Conservation (phyloP, 2,113 vertebrate genomes). For the Lathamus discolor region DNA sequence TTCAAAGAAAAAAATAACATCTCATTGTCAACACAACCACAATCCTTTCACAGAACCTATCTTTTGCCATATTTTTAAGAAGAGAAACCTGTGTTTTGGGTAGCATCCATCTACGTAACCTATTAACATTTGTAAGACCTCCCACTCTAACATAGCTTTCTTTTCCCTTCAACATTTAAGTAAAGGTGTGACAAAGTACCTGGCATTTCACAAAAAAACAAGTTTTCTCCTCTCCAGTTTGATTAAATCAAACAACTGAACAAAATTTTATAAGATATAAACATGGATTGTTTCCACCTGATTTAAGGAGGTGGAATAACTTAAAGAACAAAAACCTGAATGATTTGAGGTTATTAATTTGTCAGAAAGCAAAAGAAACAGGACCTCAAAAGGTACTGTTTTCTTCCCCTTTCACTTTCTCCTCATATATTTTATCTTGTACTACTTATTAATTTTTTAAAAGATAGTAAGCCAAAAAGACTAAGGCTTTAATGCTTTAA, state of each 20-base stretch:
- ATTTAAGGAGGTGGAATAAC: neutral
- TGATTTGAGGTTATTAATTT: neutral
- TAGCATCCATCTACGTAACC: neutral
- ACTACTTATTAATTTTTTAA: neutral
- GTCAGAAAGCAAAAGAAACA: neutral
- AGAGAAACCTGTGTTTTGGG: neutral
- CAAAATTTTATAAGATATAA: fast-evolving
- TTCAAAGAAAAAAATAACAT: neutral
- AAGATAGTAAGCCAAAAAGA: neutral
- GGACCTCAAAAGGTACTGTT: neutral
- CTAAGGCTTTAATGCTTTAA: neutral
- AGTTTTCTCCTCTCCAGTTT: neutral
- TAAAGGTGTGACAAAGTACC: neutral
- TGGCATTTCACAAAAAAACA: neutral
- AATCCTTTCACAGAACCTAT: fast-evolving
- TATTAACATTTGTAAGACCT: neutral
- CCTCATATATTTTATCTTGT: neutral
- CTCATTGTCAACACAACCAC: neutral
- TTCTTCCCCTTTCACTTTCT: neutral
- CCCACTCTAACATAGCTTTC: neutral
- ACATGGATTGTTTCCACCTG: neutral
- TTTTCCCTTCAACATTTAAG: neutral
- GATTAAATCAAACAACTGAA: neutral
- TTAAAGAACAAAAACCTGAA: neutral
- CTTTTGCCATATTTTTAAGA: neutral